phyloP scores from a whole-genome alignment of 1,140 invertebrate species.

The Drosophila jambulina region DNA sequence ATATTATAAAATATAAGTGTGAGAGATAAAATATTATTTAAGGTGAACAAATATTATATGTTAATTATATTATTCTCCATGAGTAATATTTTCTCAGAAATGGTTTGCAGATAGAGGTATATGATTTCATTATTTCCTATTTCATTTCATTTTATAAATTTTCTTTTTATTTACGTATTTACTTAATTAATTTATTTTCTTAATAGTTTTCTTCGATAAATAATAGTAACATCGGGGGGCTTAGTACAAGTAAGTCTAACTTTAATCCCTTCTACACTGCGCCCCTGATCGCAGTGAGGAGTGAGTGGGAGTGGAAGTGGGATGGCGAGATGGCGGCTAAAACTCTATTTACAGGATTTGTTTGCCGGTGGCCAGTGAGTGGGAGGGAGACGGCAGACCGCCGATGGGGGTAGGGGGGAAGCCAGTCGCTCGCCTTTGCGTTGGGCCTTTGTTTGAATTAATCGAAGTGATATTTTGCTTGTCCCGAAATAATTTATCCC shows the following conservation, averaged over 20 bases:
- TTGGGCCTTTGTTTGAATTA: slow-evolving; percentile 78
- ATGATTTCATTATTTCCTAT: not conserved
- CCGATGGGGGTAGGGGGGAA: not conserved
- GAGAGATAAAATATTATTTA: not conserved
- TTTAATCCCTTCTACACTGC: not conserved
- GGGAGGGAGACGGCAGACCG: slow-evolving; percentile 16
- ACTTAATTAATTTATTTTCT: not conserved
- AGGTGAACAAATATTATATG: not conserved
- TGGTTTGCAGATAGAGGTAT: not conserved
- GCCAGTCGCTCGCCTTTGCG: slow-evolving; percentile 20
- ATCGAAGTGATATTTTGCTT: slow-evolving; percentile 84
- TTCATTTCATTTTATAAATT: not conserved
- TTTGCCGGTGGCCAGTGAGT: slow-evolving; percentile 20
- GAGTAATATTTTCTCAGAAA: not conserved
- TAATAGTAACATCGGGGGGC: not conserved
- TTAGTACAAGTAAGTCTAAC: not conserved
- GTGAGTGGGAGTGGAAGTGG: slow-evolving; percentile 5
- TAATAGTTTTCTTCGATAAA: not conserved
- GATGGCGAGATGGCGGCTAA: slow-evolving; percentile 5
- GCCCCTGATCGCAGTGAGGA: not conserved
- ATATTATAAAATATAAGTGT: too few relatives aligned
- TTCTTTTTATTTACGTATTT: too few relatives aligned
- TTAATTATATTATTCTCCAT: not conserved
- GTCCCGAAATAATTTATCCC: slow-evolving; percentile 82
- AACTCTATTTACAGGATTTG: slow-evolving; percentile 68